A percentile compares a stretch with the other conserved stretches of the same genome.
These are phyloP conservation scores for Lacerta viridis DNA, from an alignment of 2,797 vertebrate species.

Conservation along the genomic window DNA sequence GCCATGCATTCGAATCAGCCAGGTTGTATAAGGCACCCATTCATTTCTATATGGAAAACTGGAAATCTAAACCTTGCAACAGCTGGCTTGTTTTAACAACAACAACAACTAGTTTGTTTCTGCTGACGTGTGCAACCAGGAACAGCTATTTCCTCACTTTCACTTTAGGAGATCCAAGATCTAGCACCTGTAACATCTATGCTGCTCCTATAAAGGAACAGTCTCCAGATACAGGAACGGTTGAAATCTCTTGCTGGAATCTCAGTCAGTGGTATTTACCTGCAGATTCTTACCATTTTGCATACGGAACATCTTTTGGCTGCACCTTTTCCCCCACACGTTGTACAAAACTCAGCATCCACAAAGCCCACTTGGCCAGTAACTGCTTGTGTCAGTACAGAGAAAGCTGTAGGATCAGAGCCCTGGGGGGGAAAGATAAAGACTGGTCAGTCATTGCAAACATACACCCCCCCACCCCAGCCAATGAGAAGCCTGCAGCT, in stretches of 20 bases:
- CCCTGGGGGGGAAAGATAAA: constrained; percentile 81
- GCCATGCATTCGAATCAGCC: neutral
- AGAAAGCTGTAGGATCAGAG: constrained; percentile 94
- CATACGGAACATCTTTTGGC: constrained; percentile 96
- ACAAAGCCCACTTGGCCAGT: constrained; percentile 98
- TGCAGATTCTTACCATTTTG: constrained; percentile 89
- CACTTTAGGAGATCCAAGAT: neutral
- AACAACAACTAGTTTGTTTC: neutral
- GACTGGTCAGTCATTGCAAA: neutral
- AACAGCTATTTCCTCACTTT: neutral
- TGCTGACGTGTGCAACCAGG: neutral
- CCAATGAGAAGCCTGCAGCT: neutral
- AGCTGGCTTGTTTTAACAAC: neutral
- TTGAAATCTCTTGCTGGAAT: constrained; percentile 10
- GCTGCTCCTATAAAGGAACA: neutral
- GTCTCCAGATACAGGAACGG: constrained; percentile 3
- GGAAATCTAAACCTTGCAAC: neutral
- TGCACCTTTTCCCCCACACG: constrained; percentile 96
- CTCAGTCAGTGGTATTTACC: constrained; percentile 23
- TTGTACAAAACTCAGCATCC: constrained; percentile 95
- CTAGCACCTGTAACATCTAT: neutral
- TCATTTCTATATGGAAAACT: neutral
- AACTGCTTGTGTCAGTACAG: constrained; percentile 96
- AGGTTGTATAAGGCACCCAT: neutral
- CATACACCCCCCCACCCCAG: neutral